Base-by-base conservation (phyloP, 2,888 invertebrate genomes). In the Pristionchus entomophagus region DNA sequence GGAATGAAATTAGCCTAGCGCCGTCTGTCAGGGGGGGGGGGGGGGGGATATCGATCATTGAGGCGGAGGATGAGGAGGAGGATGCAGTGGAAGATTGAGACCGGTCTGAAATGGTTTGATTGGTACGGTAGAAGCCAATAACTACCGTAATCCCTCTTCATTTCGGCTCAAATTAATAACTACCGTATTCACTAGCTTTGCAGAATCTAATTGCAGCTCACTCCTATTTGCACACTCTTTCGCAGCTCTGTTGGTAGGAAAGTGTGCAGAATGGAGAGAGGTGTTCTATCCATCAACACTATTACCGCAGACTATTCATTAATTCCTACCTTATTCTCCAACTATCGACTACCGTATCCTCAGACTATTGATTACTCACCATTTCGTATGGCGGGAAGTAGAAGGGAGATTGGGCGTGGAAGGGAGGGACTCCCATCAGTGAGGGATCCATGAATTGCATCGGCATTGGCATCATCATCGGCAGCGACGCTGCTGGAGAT, bases 101-200 rank as follows among this genome's bases (percentile, higher is more conserved):
- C 35, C 35, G 32, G 65, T n/a, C 65, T 59, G 59, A 59, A 59
- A 59, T 29, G 14, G 14, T 29, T 26, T 5, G 6, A 51, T 2
- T 17, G 12, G 56, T 56, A n/a, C 10, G 22, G n/a, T n/a, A n/a
- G n/a, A n/a, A n/a, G n/a, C n/a, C n/a, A n/a, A n/a, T n/a, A n/a
- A n/a, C 56, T 56, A 56, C 22, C n/a, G n/a, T n/a, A 38, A 41
- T 38, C 26, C 8, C n/a, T 6, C 8, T 59, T 59, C 69, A 38
- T 10, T 38, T 6, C 6, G 19, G 10, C 38, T 26, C 22, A n/a
- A 69, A 69, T 69, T 19, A 35, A 69, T 69, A 4, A 38, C n/a
- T 73, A 73, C 73, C n/a, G 41, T 73, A 73, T 32, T 73, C 41
- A 41, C n/a, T n/a, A n/a, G n/a, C n/a, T n/a, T n/a, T n/a, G n/a